Evolutionary conservation across 2,888 invertebrate species (phyloP), one percentile per base, ranked within the genome.

Genomic region (Odontomyia ornata): DNA sequence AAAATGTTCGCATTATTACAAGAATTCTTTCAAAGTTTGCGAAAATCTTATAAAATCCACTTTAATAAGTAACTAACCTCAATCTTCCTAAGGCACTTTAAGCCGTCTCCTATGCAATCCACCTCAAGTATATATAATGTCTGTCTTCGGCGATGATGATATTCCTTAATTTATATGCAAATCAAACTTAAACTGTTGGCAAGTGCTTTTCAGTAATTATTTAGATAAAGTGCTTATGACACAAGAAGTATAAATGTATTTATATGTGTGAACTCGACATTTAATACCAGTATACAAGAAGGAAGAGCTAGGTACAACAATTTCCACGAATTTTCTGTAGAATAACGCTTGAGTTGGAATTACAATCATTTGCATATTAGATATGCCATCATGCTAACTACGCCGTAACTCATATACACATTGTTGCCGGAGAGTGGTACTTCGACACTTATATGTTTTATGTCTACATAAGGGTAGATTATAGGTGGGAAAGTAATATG

Each of bases 221-320:
- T 36, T 18, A 65, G 65, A 65, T 65, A 65, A 65, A 65, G 65
- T 65, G 65, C 30, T 65, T 65, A 65, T 30, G 65, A 27, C 15
- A 30, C 28, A 64, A 30, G 65, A 36, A 36, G 36, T 36, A 9
- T 25, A 7, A 27, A 25, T 62, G 62, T 9, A 23, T 62, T 11
- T 25, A 7, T 62, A 25, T 62, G 62, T 9, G 60, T 62, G 28
- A 27, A 62, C 7, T 27, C 7, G 15, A 7, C 27, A 15, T 15
- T 4, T 11, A 4, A 18, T 60, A 11, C 3, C 36, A n/a, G n/a
- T n/a, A n/a, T n/a, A n/a, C n/a, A n/a, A n/a, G n/a, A n/a, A n/a
- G 9, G 18, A 57, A 23, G 57, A 15, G 13, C 15, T 25, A 62
- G 62, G 15, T 62, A 62, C 9, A 27, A 1, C 15, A 62, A 27